Base-by-base conservation (phyloP, 2,797 vertebrate genomes). In the Tamandua tetradactyla region DNA sequence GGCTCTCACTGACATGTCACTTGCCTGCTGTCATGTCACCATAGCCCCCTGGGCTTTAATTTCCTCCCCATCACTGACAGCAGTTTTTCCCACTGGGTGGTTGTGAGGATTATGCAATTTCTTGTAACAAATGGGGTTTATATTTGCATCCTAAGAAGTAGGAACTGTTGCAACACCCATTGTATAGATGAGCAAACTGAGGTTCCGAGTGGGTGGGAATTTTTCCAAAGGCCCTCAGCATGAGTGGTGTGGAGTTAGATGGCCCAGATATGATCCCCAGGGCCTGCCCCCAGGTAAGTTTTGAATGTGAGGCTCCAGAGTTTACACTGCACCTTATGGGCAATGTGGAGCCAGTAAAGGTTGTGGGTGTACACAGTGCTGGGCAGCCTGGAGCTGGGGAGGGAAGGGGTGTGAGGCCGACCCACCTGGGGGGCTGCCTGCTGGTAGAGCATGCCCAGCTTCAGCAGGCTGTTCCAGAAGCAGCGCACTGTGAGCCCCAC, bases 381-480 rank as follows among this genome's bases (percentile, higher is more conserved):
- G 49, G 66, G 30, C 40, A 3, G 44, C n/a, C 62, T 7, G 12
- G 32, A 35, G 10, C 9, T 8, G n/a, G 79, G 22, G 17, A n/a
- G 13, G 3, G 23, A 30, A 62, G 7, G 13, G 27, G 37, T 11
- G 17, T 4, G 22, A 37, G 20, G n/a, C 30, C 10, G 2, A 76
- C 87, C 96, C 85, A 99, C 98, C 98, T 98, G 42, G 0, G 89
- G 85, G 57, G 71, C 93, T 1, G 75, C 93, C 91, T 98, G 96
- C 92, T 98, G 98, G 87, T 95, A 96, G 69, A 94, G 52, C 66
- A 76, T 89, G 1, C 98, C 96, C 81, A 99, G 97, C 40, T 98
- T 98, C 95, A 99, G 83, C 94, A 99, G 97, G 98, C 98, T 98
- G 93, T 96, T 98, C 99, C 99, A 99, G 94, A 98, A 99, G 94